Conservation (phyloP, 2,113 vertebrate species). For the Nettapus auritus region DNA sequence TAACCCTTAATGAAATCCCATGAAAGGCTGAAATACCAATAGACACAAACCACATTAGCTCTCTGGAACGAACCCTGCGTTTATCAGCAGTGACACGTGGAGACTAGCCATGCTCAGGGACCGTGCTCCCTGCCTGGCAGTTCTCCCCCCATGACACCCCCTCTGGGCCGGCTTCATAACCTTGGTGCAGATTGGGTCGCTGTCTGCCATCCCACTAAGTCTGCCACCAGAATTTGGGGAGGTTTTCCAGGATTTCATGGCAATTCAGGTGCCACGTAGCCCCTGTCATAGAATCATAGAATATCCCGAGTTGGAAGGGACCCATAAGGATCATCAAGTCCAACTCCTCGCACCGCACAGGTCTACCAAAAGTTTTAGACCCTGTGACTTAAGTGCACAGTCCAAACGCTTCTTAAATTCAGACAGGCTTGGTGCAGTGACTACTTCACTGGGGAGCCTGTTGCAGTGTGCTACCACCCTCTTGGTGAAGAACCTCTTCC, state of each 20-base stretch:
- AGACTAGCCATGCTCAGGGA: not conserved
- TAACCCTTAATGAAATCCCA: not conserved
- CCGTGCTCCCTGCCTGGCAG: fast-evolving
- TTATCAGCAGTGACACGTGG: not conserved
- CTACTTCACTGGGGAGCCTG: too few species aligned
- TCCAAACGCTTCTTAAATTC: too few species aligned
- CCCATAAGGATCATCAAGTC: too few species aligned
- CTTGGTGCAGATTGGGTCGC: not conserved
- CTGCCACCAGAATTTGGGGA: not conserved
- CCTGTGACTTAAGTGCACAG: too few species aligned
- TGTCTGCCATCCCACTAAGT: not conserved
- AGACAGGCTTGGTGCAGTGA: too few species aligned
- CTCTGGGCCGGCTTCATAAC: not conserved
- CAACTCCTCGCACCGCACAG: too few species aligned
- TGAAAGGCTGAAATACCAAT: not conserved
- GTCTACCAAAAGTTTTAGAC: too few species aligned
- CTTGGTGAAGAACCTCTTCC: too few species aligned
- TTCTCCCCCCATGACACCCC: not conserved
- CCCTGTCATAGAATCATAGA: too few species aligned
- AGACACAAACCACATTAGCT: not conserved
- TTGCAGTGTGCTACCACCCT: too few species aligned
- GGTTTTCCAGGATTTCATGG: not conserved
- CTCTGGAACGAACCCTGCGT: not conserved
- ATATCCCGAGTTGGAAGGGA: too few species aligned
- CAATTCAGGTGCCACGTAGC: too few species aligned